These are phyloP conservation scores for Megalurothrips usitatus DNA, from an alignment of 2,888 invertebrate genomes.

Conservation along the genomic window DNA sequence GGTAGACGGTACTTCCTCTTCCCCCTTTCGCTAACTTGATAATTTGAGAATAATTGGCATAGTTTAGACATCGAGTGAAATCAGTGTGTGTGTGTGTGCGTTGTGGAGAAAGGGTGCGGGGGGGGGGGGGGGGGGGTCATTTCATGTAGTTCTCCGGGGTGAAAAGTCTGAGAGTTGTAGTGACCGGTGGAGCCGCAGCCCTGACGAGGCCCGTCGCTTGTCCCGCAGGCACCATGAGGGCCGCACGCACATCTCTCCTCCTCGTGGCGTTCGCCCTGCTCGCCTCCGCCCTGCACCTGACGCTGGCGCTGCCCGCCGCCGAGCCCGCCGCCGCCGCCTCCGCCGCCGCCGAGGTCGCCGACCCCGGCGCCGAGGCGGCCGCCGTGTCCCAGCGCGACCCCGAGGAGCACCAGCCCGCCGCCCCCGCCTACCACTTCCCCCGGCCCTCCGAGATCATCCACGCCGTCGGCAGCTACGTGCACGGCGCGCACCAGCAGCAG, in stretches of 20 bases:
- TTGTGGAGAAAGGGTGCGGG: too few species aligned
- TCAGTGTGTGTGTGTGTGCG: too few species aligned
- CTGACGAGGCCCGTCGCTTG: not conserved
- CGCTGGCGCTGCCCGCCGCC: not conserved
- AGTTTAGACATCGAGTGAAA: too few species aligned
- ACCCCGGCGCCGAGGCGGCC: not conserved
- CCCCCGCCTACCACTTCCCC: slow-evolving; percentile 27
- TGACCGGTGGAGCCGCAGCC: too few species aligned
- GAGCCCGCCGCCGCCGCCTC: not conserved
- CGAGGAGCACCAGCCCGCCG: slow-evolving; percentile 13
- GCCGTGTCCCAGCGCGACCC: slow-evolving; percentile 17
- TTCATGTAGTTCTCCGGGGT: too few species aligned
- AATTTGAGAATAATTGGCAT: too few species aligned
- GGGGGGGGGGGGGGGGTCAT: too few species aligned
- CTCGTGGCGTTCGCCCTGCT: slow-evolving; percentile 3
- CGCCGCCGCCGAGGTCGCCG: not conserved
- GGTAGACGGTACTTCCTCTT: too few species aligned
- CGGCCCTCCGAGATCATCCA: slow-evolving; percentile 22
- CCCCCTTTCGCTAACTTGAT: too few species aligned
- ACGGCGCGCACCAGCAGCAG: slow-evolving; percentile 21
- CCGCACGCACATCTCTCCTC: not conserved
- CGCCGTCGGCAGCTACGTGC: slow-evolving; percentile 30
- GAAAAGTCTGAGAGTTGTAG: too few species aligned
- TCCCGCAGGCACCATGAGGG: slow-evolving; percentile 19
- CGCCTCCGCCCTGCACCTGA: slow-evolving; percentile 9